A percentile compares a stretch with the other conserved stretches of the same genome.
Conservation (phyloP, 2,888 invertebrate genomes). For the Scaptomyza tumidula region DNA sequence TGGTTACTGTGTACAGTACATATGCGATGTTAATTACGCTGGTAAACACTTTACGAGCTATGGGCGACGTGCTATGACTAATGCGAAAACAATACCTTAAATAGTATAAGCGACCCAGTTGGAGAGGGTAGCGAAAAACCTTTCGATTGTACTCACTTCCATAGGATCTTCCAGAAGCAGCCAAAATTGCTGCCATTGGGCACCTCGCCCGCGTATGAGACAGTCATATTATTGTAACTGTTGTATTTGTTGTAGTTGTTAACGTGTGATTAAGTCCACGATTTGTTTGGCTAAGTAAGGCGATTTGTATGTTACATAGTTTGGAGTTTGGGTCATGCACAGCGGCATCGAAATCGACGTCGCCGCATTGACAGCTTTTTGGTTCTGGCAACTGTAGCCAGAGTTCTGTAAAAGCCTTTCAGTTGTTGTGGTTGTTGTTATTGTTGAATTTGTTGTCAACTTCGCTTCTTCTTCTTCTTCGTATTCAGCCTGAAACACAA, state of each 20-base stretch:
- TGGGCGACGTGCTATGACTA: slow-evolving; percentile 35
- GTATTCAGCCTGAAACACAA: slow-evolving; percentile 55
- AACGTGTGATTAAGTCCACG: slow-evolving; percentile 18
- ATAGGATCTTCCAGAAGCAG: slow-evolving; percentile 95
- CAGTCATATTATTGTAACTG: slow-evolving; percentile 88
- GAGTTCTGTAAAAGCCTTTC: slow-evolving; percentile 3
- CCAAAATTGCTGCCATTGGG: slow-evolving; percentile 96
- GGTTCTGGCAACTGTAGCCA: slow-evolving; percentile 13
- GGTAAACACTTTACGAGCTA: slow-evolving; percentile 46
- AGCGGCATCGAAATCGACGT: slow-evolving; percentile 52
- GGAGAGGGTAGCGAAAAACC: neutral
- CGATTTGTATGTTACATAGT: slow-evolving; percentile 35
- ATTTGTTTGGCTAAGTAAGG: slow-evolving; percentile 47
- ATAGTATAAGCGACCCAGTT: slow-evolving; percentile 15
- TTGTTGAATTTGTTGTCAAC: slow-evolving; percentile 36
- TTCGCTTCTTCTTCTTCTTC: slow-evolving; percentile 49
- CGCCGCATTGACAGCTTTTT: slow-evolving; percentile 48
- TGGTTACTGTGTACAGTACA: slow-evolving; percentile 24
- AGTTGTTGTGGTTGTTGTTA: slow-evolving; percentile 5
- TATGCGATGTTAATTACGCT: slow-evolving; percentile 63
- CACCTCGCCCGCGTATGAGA: slow-evolving; percentile 95
- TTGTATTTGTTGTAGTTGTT: slow-evolving; percentile 18
- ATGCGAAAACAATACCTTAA: slow-evolving; percentile 24
- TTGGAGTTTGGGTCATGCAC: slow-evolving; percentile 65
- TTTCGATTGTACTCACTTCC: slow-evolving; percentile 88